These are phyloP conservation scores for Corydoras maculifer DNA, from an alignment of 2,113 vertebrate genomes.

Conservation along the genomic window DNA sequence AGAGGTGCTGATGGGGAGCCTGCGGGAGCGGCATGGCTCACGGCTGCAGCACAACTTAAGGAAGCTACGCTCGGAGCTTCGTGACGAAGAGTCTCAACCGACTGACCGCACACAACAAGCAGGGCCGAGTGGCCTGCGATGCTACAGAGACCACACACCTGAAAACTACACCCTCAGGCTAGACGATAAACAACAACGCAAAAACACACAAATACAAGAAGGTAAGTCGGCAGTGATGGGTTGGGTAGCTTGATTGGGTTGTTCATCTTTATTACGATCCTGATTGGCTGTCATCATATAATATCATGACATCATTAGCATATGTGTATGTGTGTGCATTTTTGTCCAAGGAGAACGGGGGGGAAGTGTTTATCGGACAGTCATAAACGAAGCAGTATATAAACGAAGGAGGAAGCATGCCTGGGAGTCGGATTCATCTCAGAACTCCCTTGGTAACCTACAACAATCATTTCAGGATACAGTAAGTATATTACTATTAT, in stretches of 20 bases:
- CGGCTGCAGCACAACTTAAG: slow-evolving; percentile 57
- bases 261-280: too few relatives aligned
- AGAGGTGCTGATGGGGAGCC: slow-evolving; percentile 53
- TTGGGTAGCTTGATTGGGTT: background rate
- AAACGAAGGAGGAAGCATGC: slow-evolving; percentile 6
- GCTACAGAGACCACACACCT: slow-evolving; percentile 2
- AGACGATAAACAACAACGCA: background rate
- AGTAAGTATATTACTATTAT: background rate
- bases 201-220: slow-evolving; percentile 23
- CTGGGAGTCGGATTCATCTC: background rate
- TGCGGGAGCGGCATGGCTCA: slow-evolving; percentile 60
- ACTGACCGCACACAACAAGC: background rate
- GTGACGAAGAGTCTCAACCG: background rate
- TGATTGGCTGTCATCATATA: background rate
- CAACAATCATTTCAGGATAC: slow-evolving; percentile 1
- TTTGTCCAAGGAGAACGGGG: background rate
- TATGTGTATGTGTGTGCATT: background rate
- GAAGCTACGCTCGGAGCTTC: slow-evolving; percentile 20
- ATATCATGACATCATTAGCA: background rate
- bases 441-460: slow-evolving; percentile 3
- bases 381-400: background rate
- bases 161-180: background rate
- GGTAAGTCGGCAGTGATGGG: slow-evolving; percentile 34
- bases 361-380: background rate
- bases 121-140: slow-evolving; percentile 7